A percentile compares a stretch with the other conserved stretches of the same genome.
These are phyloP conservation scores for Porites evermanni DNA, from an alignment of 92 coral and sea anemone genomes.

Conservation along the genomic window DNA sequence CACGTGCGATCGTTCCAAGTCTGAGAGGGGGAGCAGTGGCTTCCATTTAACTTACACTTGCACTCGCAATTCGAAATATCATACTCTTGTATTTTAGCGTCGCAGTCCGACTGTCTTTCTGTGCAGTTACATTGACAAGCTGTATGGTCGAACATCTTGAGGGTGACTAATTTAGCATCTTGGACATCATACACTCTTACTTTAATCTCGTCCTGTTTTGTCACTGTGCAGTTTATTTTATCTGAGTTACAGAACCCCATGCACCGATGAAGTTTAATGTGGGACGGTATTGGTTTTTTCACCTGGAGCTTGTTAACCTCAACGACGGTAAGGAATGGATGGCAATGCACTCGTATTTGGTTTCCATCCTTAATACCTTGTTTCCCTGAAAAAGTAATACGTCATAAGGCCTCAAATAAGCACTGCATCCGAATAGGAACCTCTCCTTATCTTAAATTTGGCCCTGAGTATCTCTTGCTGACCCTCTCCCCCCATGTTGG, in stretches of 20 bases:
- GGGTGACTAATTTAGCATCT: neutral
- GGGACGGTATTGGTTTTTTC: neutral
- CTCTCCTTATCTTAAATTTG: no score
- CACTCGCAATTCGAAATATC: neutral
- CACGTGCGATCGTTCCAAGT: neutral
- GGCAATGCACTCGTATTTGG: no score
- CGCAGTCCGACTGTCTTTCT: conserved; percentile 12
- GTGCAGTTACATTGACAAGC: conserved; percentile 42
- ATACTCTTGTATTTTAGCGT: neutral
- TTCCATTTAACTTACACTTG: neutral
- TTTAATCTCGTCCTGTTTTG: conserved; percentile 13
- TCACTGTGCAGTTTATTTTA: conserved; percentile 19
- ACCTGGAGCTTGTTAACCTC: neutral
- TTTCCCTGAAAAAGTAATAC: neutral
- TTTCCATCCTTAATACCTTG: neutral
- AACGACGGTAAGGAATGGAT: conserved; percentile 12
- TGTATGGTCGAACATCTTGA: conserved; percentile 47
- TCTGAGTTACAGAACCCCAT: neutral
- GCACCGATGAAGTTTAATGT: conserved; percentile 22
- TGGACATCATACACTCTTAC: neutral
- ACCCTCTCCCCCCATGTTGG: no score
- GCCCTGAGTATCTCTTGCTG: no score
- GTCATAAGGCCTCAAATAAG: no score
- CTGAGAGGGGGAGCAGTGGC: neutral
- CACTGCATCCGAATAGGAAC: no score